These are phyloP conservation scores for Rhinatrema bivittatum DNA, from an alignment of 2,797 vertebrate genomes.

Conservation along the genomic window DNA sequence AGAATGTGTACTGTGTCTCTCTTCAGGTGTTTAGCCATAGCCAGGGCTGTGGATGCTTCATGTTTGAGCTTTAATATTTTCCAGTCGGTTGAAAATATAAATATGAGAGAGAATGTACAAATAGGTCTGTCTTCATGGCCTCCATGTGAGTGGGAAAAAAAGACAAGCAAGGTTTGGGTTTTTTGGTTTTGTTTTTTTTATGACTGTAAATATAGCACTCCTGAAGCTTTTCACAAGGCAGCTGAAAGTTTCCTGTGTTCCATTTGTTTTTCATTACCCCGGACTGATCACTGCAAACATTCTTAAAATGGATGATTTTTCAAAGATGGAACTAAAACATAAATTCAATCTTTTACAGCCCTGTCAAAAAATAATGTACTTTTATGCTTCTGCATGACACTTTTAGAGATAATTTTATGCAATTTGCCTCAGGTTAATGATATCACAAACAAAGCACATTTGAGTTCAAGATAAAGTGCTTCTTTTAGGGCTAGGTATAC, in stretches of 20 bases:
- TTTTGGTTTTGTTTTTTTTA: slow-evolving; percentile 19
- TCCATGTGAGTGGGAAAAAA: background rate
- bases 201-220: slow-evolving; percentile 8
- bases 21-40: too few relatives aligned
- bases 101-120: background rate
- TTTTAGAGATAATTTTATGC: background rate
- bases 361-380: slow-evolving; percentile 12
- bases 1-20: too few relatives aligned
- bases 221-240: slow-evolving; percentile 5
- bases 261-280: slow-evolving; percentile 34
- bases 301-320: slow-evolving; percentile 42
- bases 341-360: slow-evolving; percentile 30
- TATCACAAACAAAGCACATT: background rate
- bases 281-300: slow-evolving; percentile 33
- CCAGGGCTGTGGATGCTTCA: too few relatives aligned
- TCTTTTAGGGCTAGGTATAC: too few relatives aligned
- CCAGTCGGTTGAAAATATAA: slow-evolving; percentile 6
- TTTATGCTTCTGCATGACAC: too few relatives aligned
- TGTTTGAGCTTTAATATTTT: background rate
- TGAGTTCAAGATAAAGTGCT: background rate
- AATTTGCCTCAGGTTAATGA: slow-evolving; percentile 4
- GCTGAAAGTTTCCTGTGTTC: slow-evolving; percentile 36
- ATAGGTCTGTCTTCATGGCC: background rate
- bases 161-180: too few relatives aligned
- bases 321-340: slow-evolving; percentile 25